Evolutionary conservation across 2,888 invertebrate species (phyloP).

Genomic region (Drosophila recens): DNA sequence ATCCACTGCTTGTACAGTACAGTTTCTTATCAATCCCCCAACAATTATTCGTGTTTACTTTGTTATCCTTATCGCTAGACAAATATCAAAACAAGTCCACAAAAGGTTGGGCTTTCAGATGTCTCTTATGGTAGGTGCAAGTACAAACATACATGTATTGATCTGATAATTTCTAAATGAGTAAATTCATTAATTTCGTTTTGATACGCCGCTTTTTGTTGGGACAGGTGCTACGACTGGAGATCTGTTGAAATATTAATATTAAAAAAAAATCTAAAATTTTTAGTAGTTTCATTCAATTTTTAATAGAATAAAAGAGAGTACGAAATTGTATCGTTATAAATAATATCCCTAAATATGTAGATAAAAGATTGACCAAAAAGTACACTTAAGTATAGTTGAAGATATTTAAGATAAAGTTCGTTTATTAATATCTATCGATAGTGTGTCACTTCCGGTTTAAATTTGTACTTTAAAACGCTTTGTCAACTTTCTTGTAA

Average conservation of each 20-base stretch:
- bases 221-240: slow-evolving; percentile 1
- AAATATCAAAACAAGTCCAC: slow-evolving; percentile 40
- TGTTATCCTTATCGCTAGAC: slow-evolving; percentile 55
- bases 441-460: slow-evolving; percentile 51
- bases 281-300: neutral
- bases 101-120: slow-evolving; percentile 39
- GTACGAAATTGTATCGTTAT: neutral
- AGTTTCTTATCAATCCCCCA: slow-evolving; percentile 29
- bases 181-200: slow-evolving; percentile 39
- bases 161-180: slow-evolving; percentile 41
- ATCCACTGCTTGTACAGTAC: slow-evolving; percentile 16
- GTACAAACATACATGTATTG: slow-evolving; percentile 20
- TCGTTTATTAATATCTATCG: neutral
- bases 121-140: slow-evolving; percentile 27
- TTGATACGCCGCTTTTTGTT: slow-evolving; percentile 32
- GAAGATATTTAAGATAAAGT: neutral
- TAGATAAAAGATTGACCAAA: neutral
- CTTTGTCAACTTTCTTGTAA: slow-evolving; percentile 20
- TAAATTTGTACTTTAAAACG: slow-evolving; percentile 10
- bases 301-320: neutral
- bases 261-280: no score
- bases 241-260: neutral
- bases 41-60: slow-evolving; percentile 54
- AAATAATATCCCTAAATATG: no score
- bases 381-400: neutral